A percentile compares a stretch with the other conserved stretches of the same genome.
These are phyloP conservation scores for Gallinago paraguaiae DNA, from an alignment of 2,113 vertebrate genomes.

Conservation along the genomic window DNA sequence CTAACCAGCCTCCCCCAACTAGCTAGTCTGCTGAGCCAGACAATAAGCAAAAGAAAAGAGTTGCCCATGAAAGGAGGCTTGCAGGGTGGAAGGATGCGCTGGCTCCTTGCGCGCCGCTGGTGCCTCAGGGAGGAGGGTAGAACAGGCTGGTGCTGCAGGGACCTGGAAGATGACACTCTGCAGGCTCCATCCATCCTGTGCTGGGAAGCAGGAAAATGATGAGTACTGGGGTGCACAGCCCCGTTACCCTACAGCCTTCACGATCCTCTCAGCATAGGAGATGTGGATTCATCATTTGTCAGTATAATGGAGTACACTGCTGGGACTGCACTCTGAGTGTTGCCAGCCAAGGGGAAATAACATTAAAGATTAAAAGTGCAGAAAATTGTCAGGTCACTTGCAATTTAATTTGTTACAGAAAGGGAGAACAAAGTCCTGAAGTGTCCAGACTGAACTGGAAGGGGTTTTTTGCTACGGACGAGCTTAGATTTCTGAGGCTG, in stretches of 20 bases:
- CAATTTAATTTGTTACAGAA: neutral
- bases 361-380: neutral
- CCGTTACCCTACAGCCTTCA: neutral
- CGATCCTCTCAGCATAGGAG: neutral
- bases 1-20: neutral
- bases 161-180: neutral
- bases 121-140: neutral
- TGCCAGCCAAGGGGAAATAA: neutral
- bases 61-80: neutral
- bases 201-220: neutral
- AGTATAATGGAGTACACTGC: neutral
- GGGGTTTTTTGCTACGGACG: neutral
- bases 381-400: neutral
- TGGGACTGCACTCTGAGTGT: neutral
- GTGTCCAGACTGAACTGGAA: neutral
- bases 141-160: fast-evolving
- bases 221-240: neutral
- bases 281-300: neutral
- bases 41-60: neutral
- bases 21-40: neutral
- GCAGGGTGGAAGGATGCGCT: neutral
- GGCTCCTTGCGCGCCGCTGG: fast-evolving
- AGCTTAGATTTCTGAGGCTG: neutral
- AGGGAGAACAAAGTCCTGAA: neutral
- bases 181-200: neutral